Evolutionary conservation across 2,797 vertebrate species (phyloP).

Genomic region (Argentina silus): DNA sequence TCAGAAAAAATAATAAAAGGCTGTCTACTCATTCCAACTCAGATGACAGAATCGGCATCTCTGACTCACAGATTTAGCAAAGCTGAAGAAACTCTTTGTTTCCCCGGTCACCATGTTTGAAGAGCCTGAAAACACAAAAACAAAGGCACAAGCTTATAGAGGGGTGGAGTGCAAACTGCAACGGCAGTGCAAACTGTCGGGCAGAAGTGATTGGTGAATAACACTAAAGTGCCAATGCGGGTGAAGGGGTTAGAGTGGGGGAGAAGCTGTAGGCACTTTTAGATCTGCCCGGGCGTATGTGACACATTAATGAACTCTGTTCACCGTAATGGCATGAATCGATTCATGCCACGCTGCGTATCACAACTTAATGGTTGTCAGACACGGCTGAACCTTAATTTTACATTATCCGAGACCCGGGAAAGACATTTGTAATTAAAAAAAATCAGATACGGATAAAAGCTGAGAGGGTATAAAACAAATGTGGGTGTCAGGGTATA

Average conservation of each 20-base stretch:
- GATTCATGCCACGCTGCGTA: constrained; percentile 20
- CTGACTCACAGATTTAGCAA: constrained; percentile 97
- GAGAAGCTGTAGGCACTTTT: constrained; percentile 45
- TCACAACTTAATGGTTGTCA: neutral
- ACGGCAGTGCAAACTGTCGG: constrained; percentile 34
- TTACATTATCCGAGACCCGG: constrained; percentile 18
- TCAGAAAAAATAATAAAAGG: constrained; percentile 22
- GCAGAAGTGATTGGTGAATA: constrained; percentile 43
- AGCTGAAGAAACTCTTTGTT: constrained; percentile 99
- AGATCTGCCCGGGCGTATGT: constrained; percentile 42
- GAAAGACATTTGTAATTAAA: constrained; percentile 13
- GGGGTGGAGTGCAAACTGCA: constrained; percentile 3
- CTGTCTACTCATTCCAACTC: constrained; percentile 38
- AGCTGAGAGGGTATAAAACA: constrained; percentile 13
- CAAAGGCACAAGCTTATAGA: constrained; percentile 39
- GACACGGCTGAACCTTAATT: constrained; percentile 25
- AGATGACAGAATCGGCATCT: constrained; percentile 43
- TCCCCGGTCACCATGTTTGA: constrained; percentile 99
- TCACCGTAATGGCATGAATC: constrained; percentile 28
- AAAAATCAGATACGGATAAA: constrained; percentile 17
- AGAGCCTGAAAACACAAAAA: constrained; percentile 86
- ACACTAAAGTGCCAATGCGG: constrained; percentile 39
- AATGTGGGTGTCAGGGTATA: constrained; percentile 14
- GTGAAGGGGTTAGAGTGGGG: constrained; percentile 27
- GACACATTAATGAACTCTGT: constrained; percentile 43